Base-by-base conservation (phyloP, 2,113 vertebrate genomes). In the Leptobrachium ailaonicum region DNA sequence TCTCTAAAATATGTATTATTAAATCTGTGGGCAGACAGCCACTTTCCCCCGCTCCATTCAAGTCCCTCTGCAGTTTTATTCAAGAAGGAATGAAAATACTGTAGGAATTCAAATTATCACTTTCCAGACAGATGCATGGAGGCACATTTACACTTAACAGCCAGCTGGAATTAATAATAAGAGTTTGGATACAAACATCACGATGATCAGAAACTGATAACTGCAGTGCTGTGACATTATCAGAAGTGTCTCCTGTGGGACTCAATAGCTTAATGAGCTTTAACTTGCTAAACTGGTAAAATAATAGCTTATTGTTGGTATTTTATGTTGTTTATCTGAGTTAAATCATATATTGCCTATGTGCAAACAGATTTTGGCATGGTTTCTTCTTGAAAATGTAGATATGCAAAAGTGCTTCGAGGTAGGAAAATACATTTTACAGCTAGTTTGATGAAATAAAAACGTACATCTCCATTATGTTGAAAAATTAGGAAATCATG, bases 191-290 rank as follows among this genome's bases (percentile, higher is more conserved):
- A 71, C 0, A 4, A 84, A 74, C 76, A 64, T 54, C 79, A 83
- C 66, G 66, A 71, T 78, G 10, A 83, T 82, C 75, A 76, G 80
- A 85, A 85, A 62, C 74, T 43, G 84, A 66, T 66, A 81, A 79
- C 83, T 76, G 79, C 83, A 85, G 78, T 86, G 78, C 68, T 79
- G 67, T 86, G 84, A 62, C 64, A 83, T 83, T 87, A 90, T 86
- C 84, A 85, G 81, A 81, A 85, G 83, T 64, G 5, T 64, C 62
- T 64, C 14, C 86, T 85, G 82, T 77, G 79, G 83, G 66, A 83
- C 82, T 90, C 85, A 82, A 69, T 84, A 82, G 84, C 82, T 89
- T 84, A 82, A 82, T 81, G 83, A 83, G 76, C 71, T 53, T 71
- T 62, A 7, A 81, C 20, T 32, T 7, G 62, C 13, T 64, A 8